Conservation (phyloP, 2,888 invertebrate genomes). For the Nemotelus nigrinus region DNA sequence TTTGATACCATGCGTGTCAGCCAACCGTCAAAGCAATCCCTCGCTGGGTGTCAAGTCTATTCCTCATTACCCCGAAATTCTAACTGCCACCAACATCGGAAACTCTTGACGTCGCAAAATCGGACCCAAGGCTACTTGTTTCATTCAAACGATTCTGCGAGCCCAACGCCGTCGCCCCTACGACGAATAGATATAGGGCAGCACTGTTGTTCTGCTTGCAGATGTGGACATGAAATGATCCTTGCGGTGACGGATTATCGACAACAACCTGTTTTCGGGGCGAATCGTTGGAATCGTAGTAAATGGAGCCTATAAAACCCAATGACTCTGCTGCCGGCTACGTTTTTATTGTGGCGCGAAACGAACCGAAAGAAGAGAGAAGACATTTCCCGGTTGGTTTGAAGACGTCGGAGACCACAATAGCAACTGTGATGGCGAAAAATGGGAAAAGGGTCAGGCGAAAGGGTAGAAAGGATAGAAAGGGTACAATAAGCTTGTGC, state of each 20-base stretch:
- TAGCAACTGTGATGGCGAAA: not conserved
- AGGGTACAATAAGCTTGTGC: slow-evolving; percentile 32
- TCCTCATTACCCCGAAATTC: not conserved
- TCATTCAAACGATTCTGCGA: not conserved
- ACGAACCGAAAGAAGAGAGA: not conserved
- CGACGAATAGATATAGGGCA: not conserved
- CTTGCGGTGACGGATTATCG: slow-evolving; percentile 43
- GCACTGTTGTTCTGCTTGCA: not conserved
- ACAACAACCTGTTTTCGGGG: not conserved
- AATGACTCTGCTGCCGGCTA: not conserved
- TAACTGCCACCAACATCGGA: slow-evolving; percentile 1
- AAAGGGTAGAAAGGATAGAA: slow-evolving; percentile 34
- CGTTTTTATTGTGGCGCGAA: not conserved
- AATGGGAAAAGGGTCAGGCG: slow-evolving; percentile 22
- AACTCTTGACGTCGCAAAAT: not conserved
- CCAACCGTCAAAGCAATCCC: slow-evolving; percentile 10
- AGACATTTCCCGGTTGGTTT: not conserved
- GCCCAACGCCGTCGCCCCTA: not conserved
- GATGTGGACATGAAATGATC: slow-evolving; percentile 25
- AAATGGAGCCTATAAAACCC: slow-evolving; percentile 16
- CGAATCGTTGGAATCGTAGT: not conserved
- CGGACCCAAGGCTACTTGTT: not conserved
- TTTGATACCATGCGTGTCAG: slow-evolving; percentile 34
- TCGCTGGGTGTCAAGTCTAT: slow-evolving; percentile 16
- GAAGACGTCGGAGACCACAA: not conserved